Evolutionary conservation across 1,140 invertebrate species (phyloP).

Genomic region (Drosophila orena): DNA sequence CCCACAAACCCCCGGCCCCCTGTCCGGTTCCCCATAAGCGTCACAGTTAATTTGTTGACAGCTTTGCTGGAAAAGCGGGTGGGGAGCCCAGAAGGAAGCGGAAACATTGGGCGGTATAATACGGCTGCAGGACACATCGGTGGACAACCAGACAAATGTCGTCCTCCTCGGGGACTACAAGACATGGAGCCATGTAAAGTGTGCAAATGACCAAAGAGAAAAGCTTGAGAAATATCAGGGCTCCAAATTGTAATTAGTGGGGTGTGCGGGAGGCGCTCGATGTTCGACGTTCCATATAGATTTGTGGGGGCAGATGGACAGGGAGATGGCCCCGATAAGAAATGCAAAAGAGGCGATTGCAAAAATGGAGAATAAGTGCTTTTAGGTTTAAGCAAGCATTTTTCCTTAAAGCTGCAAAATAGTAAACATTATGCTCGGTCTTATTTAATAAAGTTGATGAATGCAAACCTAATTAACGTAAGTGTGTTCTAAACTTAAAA

Average conservation of each 20-base stretch:
- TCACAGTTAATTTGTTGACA: slow-evolving; percentile 81
- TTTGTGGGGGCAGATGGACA: slow-evolving; percentile 10
- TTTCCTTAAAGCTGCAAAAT: too few relatives aligned
- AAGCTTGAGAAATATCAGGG: slow-evolving; percentile 38
- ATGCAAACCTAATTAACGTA: too few relatives aligned
- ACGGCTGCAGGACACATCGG: slow-evolving; percentile 40
- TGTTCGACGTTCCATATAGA: slow-evolving; percentile 20
- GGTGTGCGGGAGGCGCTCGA: not conserved
- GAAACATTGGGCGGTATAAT: slow-evolving; percentile 25
- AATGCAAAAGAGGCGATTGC: not conserved
- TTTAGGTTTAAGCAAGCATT: too few relatives aligned
- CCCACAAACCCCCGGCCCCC: not conserved
- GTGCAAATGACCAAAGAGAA: slow-evolving; percentile 57
- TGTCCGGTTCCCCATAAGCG: slow-evolving; percentile 44
- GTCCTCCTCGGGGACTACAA: slow-evolving; percentile 52
- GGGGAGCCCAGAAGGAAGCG: slow-evolving; percentile 9
- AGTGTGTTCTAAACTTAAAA: too few relatives aligned
- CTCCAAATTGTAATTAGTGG: slow-evolving; percentile 53
- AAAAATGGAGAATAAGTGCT: not conserved
- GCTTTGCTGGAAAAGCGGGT: slow-evolving; percentile 48
- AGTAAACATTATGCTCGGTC: too few relatives aligned
- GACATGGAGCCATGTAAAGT: slow-evolving; percentile 55
- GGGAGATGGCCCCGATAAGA: not conserved
- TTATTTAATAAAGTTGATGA: too few relatives aligned
- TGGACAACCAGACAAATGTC: slow-evolving; percentile 53